Percentiles rank a stretch among this genome's conserved stretches.
phyloP scores from a whole-genome alignment of 2,888 invertebrate species.

The Tinea semifulvella region DNA sequence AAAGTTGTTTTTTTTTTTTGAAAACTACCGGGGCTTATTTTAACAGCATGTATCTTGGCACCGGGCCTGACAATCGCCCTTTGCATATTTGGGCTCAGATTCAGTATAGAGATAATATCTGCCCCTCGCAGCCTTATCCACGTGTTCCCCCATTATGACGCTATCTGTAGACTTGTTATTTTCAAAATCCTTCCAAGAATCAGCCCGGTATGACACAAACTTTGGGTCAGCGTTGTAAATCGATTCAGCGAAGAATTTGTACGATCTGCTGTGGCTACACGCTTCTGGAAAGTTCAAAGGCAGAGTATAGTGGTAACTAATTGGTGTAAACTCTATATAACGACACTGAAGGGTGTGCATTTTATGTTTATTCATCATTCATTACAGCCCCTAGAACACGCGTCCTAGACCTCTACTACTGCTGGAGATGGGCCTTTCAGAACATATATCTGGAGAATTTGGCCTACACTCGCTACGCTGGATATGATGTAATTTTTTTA shows the following conservation, averaged over 20 bases:
- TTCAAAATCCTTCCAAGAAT: conserved; percentile 53
- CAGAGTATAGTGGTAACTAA: too few relatives aligned
- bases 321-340: too few relatives aligned
- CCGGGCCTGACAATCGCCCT: neutral
- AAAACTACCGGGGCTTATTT: too few relatives aligned
- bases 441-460: too few relatives aligned
- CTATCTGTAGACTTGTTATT: conserved; percentile 39
- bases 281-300: conserved; percentile 54
- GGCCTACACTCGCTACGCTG: too few relatives aligned
- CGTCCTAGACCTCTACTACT: too few relatives aligned
- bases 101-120: conserved; percentile 70
- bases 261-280: conserved; percentile 75
- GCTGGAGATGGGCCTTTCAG: too few relatives aligned
- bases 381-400: too few relatives aligned
- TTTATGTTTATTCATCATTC: too few relatives aligned
- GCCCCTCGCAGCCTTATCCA: conserved; percentile 45
- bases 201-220: conserved; percentile 67
- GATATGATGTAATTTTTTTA: too few relatives aligned
- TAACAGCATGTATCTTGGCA: neutral
- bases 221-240: conserved; percentile 42
- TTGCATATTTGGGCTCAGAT: conserved; percentile 56
- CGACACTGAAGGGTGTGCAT: too few relatives aligned
- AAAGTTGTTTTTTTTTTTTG: too few relatives aligned
- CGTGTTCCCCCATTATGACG: conserved; percentile 65
- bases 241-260: conserved; percentile 71